These are phyloP conservation scores for Nemopilema nomurai DNA, from an alignment of 30 jellyfish, hydroid and myxozoan genomes.

Conservation along the genomic window DNA sequence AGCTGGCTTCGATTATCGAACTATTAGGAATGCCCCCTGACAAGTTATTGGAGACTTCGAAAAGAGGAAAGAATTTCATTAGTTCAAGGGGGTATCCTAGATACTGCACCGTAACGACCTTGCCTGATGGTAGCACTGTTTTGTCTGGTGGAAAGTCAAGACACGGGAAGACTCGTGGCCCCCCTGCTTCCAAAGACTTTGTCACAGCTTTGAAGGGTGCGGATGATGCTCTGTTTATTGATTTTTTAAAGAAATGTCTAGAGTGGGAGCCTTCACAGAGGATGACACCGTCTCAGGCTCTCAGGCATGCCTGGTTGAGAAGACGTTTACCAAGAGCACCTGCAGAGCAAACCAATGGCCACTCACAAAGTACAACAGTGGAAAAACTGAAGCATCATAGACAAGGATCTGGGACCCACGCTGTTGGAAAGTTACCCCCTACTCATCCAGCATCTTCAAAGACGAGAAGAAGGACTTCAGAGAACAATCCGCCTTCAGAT, in stretches of 20 bases:
- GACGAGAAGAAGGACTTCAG: constrained; percentile 88
- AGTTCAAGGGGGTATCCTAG: constrained; percentile 97
- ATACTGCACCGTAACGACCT: constrained; percentile 84
- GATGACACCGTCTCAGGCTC: constrained; percentile 94
- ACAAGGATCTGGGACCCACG: constrained; percentile 83
- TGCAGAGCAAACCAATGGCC: constrained; percentile 52
- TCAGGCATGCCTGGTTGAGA: constrained; percentile 92
- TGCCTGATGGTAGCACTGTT: constrained; percentile 96
- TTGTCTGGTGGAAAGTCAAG: constrained; percentile 91
- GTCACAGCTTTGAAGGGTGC: constrained; percentile 92
- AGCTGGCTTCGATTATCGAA: constrained; percentile 90
- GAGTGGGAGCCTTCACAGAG: constrained; percentile 98
- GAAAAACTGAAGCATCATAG: constrained; percentile 82
- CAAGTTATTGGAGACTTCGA: constrained; percentile 72
- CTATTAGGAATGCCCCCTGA: constrained; percentile 95
- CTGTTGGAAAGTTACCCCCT: constrained; percentile 85
- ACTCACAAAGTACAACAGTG: constrained; percentile 41
- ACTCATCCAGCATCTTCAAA: constrained; percentile 87
- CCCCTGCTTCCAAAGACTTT: constrained; percentile 94
- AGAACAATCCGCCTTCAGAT: constrained; percentile 66
- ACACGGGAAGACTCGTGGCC: constrained; percentile 95
- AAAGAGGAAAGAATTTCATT: constrained; percentile 89
- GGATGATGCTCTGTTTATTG: constrained; percentile 90
- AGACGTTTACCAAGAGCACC: constrained; percentile 97
- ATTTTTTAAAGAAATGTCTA: constrained; percentile 86